A percentile compares a stretch with the other conserved stretches of the same genome.
Evolutionary conservation across 1,140 invertebrate species (phyloP).

Genomic region (Dryas iulia): DNA sequence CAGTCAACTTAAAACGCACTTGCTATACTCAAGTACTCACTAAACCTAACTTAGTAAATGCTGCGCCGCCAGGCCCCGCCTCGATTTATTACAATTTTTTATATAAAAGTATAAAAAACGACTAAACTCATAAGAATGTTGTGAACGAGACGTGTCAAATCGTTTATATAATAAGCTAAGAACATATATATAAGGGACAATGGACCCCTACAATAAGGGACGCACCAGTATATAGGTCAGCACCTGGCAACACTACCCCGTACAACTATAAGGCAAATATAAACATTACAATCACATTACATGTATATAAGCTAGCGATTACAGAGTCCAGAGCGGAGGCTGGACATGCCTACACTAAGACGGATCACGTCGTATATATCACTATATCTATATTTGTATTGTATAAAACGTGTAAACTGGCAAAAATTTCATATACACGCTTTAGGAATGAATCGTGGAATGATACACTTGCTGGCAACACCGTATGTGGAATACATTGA

Average conservation of each 20-base stretch:
- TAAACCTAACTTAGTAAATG: constrained; percentile 32
- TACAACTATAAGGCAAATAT: background rate
- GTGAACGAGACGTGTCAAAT: background rate
- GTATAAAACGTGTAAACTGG: constrained; percentile 34
- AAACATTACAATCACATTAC: constrained; percentile 1
- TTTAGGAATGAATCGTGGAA: constrained; percentile 46
- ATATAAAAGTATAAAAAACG: background rate
- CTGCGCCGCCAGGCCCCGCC: constrained; percentile 13
- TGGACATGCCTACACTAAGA: background rate
- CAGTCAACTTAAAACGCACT: too few species aligned
- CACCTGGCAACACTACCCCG: background rate
- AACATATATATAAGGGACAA: too few species aligned
- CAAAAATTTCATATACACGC: constrained; percentile 35
- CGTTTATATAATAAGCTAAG: background rate
- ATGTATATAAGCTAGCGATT: background rate
- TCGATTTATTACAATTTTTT: background rate
- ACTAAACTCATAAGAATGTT: background rate
- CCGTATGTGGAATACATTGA: background rate
- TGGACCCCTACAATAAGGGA: background rate
- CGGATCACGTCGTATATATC: constrained; percentile 15
- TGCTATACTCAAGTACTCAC: background rate
- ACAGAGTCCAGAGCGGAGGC: background rate
- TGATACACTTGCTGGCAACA: constrained; percentile 12
- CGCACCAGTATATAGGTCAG: background rate
- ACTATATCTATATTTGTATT: constrained; percentile 32